Evolutionary conservation across 2,797 vertebrate genomes (phyloP).

Genomic region (Botia almorhae): DNA sequence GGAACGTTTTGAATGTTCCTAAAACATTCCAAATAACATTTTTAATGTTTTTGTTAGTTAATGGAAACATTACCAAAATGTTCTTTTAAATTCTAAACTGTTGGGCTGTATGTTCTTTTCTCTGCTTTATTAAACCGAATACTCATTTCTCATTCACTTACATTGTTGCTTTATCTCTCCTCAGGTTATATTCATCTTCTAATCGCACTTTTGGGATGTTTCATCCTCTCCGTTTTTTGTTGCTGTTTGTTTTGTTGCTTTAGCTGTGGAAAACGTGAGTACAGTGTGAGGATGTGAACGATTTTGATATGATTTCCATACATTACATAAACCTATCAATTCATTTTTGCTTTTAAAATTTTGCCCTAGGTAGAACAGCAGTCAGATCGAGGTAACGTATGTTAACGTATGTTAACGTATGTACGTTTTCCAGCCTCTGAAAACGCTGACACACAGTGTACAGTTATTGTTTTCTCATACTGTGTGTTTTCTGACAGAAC

Average conservation of each 20-base stretch:
- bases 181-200: conserved; percentile 42
- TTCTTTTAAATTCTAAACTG: no score
- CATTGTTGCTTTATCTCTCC: neutral
- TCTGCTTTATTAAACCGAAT: neutral
- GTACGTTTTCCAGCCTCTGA: neutral
- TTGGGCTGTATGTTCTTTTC: neutral
- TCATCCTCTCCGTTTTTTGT: conserved; percentile 31
- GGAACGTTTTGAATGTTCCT: no score
- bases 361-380: conserved; percentile 23
- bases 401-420: neutral
- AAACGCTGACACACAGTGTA: neutral
- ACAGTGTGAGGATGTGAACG: neutral
- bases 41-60: no score
- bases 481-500: conserved; percentile 29
- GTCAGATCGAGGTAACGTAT: conserved; percentile 31
- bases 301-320: neutral
- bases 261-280: conserved; percentile 41
- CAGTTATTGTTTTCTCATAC: neutral
- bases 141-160: neutral
- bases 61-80: no score
- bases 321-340: neutral
- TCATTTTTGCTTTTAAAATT: neutral
- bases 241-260: conserved; percentile 44
- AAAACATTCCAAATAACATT: no score
- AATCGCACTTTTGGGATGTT: conserved; percentile 11